Percentiles rank a stretch among this genome's conserved stretches.
Conservation (phyloP, 2,797 vertebrate species). For the Lutjanus campechanus region DNA sequence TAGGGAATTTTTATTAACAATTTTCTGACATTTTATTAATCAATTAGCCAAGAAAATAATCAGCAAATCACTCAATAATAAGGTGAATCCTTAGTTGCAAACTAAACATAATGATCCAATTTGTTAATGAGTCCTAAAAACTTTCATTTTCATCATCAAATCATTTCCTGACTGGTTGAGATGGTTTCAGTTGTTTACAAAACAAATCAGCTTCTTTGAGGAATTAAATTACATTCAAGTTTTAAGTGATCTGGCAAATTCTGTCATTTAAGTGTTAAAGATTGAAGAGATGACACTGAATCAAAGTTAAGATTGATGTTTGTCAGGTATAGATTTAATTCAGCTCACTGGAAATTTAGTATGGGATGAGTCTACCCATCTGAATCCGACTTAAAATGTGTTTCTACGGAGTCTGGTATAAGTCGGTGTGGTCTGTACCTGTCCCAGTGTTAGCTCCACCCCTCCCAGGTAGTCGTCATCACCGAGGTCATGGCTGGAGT, state of each 20-base stretch:
- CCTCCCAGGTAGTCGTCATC: conserved; percentile 96
- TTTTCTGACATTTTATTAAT: no score
- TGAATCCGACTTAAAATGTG: background rate
- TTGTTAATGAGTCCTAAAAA: background rate
- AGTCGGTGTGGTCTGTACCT: conserved; percentile 80
- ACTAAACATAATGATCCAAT: background rate
- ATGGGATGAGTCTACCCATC: background rate
- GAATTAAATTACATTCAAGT: background rate
- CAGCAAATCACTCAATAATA: no score
- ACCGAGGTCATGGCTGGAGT: conserved; percentile 86
- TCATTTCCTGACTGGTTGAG: background rate
- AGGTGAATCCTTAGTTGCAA: no score
- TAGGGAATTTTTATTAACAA: no score
- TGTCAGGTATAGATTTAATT: background rate
- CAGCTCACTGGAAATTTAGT: background rate
- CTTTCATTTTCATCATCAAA: background rate
- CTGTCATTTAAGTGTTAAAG: background rate
- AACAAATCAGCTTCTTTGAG: background rate
- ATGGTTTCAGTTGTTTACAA: background rate
- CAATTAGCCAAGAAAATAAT: no score
- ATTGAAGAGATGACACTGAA: background rate
- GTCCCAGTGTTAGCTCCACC: conserved; percentile 90
- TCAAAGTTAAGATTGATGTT: background rate
- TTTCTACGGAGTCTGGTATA: background rate
- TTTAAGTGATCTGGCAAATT: background rate